phyloP scores from a whole-genome alignment of 2,113 vertebrate genomes.

The Riparia riparia region DNA sequence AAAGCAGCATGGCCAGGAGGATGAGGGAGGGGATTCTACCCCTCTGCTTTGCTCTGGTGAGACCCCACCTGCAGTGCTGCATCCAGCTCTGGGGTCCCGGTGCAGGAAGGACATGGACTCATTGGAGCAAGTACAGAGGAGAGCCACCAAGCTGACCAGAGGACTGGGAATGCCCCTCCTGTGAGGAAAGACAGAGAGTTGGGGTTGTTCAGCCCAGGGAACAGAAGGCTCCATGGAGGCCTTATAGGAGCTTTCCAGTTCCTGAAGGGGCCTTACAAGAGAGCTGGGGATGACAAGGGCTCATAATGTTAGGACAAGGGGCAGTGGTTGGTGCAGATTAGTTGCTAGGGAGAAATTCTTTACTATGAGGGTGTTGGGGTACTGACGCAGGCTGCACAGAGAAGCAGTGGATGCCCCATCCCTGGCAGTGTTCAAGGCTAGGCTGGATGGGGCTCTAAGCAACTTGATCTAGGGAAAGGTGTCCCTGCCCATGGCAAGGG shows the following conservation, averaged over 20 bases:
- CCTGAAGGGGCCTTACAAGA: not conserved
- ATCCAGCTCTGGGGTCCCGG: not conserved
- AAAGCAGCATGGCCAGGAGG: fast-evolving
- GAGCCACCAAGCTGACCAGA: not conserved
- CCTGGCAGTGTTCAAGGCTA: not conserved
- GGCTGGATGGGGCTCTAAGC: not conserved
- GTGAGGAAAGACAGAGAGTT: not conserved
- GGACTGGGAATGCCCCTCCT: not conserved
- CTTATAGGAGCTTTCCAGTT: not conserved
- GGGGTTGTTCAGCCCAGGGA: not conserved
- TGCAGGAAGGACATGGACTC: not conserved
- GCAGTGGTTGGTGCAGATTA: not conserved
- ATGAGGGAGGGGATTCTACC: not conserved
- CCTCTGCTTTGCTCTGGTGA: not conserved
- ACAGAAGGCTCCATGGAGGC: not conserved
- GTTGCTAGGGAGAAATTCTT: not conserved
- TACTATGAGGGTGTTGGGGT: not conserved
- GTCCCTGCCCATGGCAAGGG: not conserved
- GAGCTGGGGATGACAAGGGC: not conserved
- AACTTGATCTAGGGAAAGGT: not conserved
- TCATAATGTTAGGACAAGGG: not conserved
- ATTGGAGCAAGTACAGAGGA: fast-evolving
- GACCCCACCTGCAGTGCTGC: not conserved
- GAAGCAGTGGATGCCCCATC: not conserved
- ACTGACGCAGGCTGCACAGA: not conserved